Evolutionary conservation across 2,113 vertebrate species (phyloP).

Genomic region (Cinclus mexicanus): DNA sequence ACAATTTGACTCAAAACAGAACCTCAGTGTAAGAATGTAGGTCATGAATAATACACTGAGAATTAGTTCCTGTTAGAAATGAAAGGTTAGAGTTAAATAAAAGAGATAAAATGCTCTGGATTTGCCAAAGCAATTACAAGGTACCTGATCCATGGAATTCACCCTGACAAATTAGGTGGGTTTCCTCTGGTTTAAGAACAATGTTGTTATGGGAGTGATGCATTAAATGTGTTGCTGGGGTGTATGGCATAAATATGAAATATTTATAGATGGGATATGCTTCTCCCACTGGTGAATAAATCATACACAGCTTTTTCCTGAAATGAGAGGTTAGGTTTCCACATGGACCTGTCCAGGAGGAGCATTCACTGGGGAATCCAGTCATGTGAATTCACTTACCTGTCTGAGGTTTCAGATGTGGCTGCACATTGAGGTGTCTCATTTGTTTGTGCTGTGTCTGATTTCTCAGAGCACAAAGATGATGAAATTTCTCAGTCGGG

Average conservation of each 20-base stretch:
- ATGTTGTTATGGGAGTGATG: background rate
- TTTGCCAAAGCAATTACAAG: background rate
- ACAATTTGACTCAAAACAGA: background rate
- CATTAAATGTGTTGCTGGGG: constrained; percentile 21
- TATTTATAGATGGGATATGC: constrained; percentile 29
- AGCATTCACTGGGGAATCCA: background rate
- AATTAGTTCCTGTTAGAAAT: constrained; percentile 6
- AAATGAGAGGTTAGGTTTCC: background rate
- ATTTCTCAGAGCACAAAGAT: background rate
- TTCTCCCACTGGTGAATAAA: constrained; percentile 20
- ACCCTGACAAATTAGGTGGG: constrained; percentile 23
- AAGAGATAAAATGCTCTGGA: background rate
- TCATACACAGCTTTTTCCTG: constrained; percentile 1
- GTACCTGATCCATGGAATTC: background rate
- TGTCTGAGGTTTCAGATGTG: background rate
- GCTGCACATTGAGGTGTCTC: background rate
- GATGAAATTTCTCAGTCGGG: background rate
- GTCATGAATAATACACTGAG: background rate
- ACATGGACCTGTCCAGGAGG: background rate
- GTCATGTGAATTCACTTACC: background rate
- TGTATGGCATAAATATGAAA: constrained; percentile 22
- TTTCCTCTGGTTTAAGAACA: constrained; percentile 42
- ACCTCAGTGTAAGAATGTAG: background rate
- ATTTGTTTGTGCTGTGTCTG: background rate
- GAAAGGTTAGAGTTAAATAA: constrained; percentile 5